Evolutionary conservation across 1,140 invertebrate genomes (phyloP).

Genomic region (Lasioglossum baleicum): DNA sequence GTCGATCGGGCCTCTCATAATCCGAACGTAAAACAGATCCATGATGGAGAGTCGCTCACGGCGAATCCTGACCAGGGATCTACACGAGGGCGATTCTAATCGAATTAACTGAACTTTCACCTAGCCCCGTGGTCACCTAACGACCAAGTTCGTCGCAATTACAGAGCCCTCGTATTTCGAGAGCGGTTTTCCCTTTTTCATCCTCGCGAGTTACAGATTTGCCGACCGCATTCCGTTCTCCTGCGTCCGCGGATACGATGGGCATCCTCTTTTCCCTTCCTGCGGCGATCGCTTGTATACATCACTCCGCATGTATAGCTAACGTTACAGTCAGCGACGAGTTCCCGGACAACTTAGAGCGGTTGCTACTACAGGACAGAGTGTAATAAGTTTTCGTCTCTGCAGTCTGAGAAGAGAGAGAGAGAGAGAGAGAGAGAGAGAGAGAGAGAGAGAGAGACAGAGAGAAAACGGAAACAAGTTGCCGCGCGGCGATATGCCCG

Average conservation of each 20-base stretch:
- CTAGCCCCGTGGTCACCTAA: conserved; percentile 54
- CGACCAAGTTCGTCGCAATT: conserved; percentile 61
- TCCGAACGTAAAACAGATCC: conserved; percentile 47
- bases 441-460: conserved; percentile 1
- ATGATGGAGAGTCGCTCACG: conserved; percentile 53
- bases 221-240: conserved; percentile 6
- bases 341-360: conserved; percentile 11
- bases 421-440: background rate
- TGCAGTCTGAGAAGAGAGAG: background rate
- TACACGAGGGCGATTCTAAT: conserved; percentile 70
- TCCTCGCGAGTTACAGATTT: conserved; percentile 3
- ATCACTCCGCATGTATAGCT: background rate
- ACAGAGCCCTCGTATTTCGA: conserved; percentile 48
- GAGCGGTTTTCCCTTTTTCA: conserved; percentile 20
- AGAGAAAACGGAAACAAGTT: conserved; percentile 46
- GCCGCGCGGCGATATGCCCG: conserved; percentile 51
- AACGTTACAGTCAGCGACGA: conserved; percentile 15
- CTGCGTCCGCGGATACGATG: background rate
- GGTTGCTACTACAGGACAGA: background rate
- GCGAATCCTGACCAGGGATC: conserved; percentile 64
- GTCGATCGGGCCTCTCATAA: conserved; percentile 44
- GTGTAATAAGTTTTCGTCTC: conserved; percentile 34
- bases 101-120: conserved; percentile 74
- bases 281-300: background rate
- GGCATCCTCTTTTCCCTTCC: background rate